Percentiles rank a stretch among this genome's conserved stretches.
These are phyloP conservation scores for Pterocles gutturalis DNA, from an alignment of 2,113 vertebrate species.

Conservation along the genomic window DNA sequence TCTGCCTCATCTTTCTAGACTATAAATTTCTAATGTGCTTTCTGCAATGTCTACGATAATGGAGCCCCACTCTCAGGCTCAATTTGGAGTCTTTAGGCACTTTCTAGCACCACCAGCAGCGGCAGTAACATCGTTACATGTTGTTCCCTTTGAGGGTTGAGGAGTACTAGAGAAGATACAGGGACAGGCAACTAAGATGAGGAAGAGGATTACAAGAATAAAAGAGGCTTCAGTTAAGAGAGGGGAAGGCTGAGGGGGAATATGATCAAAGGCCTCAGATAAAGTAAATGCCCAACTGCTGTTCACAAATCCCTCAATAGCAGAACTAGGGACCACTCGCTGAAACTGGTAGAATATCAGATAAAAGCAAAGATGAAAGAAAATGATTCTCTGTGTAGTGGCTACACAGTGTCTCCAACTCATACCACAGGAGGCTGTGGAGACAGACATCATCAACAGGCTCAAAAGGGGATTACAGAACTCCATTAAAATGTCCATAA, in stretches of 20 bases:
- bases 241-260: background rate
- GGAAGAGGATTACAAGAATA: background rate
- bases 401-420: conserved; percentile 21
- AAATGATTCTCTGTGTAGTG: conserved; percentile 17
- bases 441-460: conserved; percentile 24
- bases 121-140: background rate
- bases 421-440: conserved; percentile 34
- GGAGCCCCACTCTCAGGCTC: background rate
- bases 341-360: background rate
- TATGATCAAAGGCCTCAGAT: background rate
- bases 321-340: background rate
- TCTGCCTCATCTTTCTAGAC: background rate
- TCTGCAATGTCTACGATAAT: background rate
- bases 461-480: conserved; percentile 34
- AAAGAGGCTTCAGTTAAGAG: background rate
- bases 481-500: background rate
- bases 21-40: background rate
- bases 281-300: background rate
- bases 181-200: background rate
- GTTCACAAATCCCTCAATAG: background rate
- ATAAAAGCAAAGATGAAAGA: conserved; percentile 63
- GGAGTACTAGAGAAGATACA: background rate
- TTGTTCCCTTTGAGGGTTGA: background rate
- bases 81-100: background rate
- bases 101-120: background rate